A percentile compares a stretch with the other conserved stretches of the same genome.
Conservation (phyloP, 2,113 vertebrate genomes). For the Pholis gunnellus region DNA sequence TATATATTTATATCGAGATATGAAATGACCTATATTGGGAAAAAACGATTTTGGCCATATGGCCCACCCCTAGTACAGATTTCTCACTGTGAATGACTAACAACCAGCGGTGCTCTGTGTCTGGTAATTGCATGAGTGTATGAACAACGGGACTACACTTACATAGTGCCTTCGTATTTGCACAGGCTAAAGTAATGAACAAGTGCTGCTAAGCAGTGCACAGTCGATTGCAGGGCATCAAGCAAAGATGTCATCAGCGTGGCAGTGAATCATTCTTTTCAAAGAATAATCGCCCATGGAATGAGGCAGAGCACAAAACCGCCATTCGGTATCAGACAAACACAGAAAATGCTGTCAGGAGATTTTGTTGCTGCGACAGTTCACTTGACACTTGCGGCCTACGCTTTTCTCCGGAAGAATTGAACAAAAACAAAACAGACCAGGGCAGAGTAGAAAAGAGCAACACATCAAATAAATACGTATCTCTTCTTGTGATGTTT, state of each 20-base stretch:
- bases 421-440: constrained; percentile 45
- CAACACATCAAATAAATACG: constrained; percentile 60
- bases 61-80: not conserved
- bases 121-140: not conserved
- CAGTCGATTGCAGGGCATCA: constrained; percentile 52
- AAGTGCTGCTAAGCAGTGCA: constrained; percentile 27
- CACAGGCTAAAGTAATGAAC: constrained; percentile 41
- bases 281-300: constrained; percentile 50
- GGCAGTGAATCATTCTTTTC: constrained; percentile 60
- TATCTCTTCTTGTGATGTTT: constrained; percentile 49
- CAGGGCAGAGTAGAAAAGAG: constrained; percentile 22
- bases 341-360: constrained; percentile 56
- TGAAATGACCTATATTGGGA: not conserved
- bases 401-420: constrained; percentile 31
- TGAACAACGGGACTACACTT: constrained; percentile 1
- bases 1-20: too few relatives aligned
- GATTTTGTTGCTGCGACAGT: constrained; percentile 58
- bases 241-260: constrained; percentile 59
- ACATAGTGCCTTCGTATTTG: not conserved
- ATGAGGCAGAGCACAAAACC: constrained; percentile 56
- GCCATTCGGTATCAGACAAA: constrained; percentile 60
- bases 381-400: constrained; percentile 52
- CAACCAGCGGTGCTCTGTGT: not conserved
- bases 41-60: not conserved
- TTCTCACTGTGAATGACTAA: constrained; percentile 1